Evolutionary conservation across 2,113 vertebrate genomes (phyloP).

Genomic region (Oxygymnocypris stewartii): DNA sequence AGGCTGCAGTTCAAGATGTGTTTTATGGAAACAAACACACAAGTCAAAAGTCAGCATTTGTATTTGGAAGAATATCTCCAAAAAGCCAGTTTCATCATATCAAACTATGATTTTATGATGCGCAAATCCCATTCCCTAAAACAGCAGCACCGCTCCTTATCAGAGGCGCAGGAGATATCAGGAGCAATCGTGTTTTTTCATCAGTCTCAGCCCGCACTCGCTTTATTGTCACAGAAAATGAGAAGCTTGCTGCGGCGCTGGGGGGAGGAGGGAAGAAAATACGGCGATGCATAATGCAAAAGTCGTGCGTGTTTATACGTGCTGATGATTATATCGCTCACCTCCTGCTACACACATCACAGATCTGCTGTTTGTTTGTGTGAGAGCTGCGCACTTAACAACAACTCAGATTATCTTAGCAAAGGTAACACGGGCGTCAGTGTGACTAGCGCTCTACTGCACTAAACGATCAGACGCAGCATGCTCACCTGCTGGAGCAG

Average conservation of each 20-base stretch:
- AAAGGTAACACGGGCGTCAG: not conserved
- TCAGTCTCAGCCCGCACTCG: slow-evolving; percentile 56
- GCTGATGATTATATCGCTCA: slow-evolving; percentile 55
- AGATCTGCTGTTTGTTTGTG: slow-evolving; percentile 36
- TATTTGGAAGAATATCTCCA: slow-evolving; percentile 14
- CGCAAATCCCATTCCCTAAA: slow-evolving; percentile 41
- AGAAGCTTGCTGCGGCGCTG: slow-evolving; percentile 61
- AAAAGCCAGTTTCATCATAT: slow-evolving; percentile 26
- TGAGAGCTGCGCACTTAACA: slow-evolving; percentile 27
- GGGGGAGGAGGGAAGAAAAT: slow-evolving; percentile 45
- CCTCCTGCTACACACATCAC: slow-evolving; percentile 9
- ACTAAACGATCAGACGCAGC: not conserved
- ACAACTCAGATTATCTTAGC: not conserved
- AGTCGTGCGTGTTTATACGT: slow-evolving; percentile 51
- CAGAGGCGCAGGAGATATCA: slow-evolving; percentile 50
- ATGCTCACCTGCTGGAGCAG: too few species aligned
- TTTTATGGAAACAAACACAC: too few species aligned
- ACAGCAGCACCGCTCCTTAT: slow-evolving; percentile 42
- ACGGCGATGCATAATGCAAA: slow-evolving; percentile 56
- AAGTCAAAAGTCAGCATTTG: slow-evolving; percentile 7
- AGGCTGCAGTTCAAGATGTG: not conserved
- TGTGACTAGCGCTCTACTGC: not conserved
- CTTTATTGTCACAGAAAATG: slow-evolving; percentile 68
- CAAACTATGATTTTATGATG: slow-evolving; percentile 35
- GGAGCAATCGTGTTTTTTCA: slow-evolving; percentile 60